phyloP scores from a whole-genome alignment of 2,888 invertebrate genomes.

The Beris chalybata region DNA sequence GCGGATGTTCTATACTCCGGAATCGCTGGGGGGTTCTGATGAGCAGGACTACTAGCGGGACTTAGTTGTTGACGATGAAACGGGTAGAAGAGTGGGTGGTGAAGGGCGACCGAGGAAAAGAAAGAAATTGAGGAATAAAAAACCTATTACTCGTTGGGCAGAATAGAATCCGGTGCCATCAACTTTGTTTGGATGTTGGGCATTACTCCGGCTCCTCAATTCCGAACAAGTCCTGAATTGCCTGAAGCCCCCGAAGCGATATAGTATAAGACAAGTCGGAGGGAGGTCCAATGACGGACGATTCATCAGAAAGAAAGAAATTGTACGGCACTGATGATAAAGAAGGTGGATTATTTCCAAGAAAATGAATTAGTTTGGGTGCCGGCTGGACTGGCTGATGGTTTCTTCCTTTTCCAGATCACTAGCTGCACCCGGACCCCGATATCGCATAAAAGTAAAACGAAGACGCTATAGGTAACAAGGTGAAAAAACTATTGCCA shows the following conservation, averaged over 20 bases:
- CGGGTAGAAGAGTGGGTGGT: background rate
- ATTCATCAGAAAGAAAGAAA: conserved; percentile 27
- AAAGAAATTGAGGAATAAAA: conserved; percentile 23
- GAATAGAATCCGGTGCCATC: conserved; percentile 16
- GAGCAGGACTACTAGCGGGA: background rate
- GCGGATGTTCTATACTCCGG: conserved; percentile 14
- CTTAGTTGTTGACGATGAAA: background rate
- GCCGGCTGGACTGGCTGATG: conserved; percentile 23
- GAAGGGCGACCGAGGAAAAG: background rate
- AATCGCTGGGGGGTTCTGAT: background rate
- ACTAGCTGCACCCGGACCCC: conserved; percentile 8
- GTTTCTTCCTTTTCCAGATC: conserved; percentile 17
- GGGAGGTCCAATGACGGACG: conserved; percentile 22
- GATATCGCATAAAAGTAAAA: background rate
- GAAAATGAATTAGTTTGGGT: conserved; percentile 30
- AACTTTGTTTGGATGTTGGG: conserved; percentile 16
- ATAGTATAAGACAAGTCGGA: conserved; percentile 6
- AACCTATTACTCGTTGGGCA: conserved; percentile 26
- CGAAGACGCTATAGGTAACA: background rate
- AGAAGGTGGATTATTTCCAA: conserved; percentile 29
- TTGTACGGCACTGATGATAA: conserved; percentile 17
- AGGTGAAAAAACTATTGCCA: conserved; percentile 5
- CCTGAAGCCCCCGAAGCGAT: conserved; percentile 11
- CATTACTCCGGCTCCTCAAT: conserved; percentile 8
- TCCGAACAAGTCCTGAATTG: conserved; percentile 5